Evolutionary conservation across 1,140 invertebrate genomes (phyloP).

Genomic region (Micrasema longulum): DNA sequence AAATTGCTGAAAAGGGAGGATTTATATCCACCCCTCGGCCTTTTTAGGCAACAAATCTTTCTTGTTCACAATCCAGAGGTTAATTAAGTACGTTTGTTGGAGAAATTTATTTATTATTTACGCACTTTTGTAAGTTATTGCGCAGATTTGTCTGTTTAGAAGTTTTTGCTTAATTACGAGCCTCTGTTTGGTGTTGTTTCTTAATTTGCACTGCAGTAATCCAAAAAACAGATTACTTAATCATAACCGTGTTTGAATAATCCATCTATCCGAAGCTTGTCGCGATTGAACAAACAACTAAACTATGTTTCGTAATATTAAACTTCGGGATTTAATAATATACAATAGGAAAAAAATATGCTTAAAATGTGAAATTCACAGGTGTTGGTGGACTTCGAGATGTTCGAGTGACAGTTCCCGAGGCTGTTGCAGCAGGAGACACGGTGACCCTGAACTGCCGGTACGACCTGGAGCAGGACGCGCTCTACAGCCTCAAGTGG

Average conservation of each 20-base stretch:
- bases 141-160: constrained; percentile 26
- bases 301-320: too few relatives aligned
- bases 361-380: background rate
- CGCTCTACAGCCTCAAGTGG: constrained; percentile 86
- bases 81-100: constrained; percentile 37
- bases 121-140: constrained; percentile 23
- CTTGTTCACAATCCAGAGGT: constrained; percentile 30
- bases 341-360: too few relatives aligned
- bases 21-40: constrained; percentile 24
- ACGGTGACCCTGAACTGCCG: constrained; percentile 77
- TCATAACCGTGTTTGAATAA: too few relatives aligned
- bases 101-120: constrained; percentile 31
- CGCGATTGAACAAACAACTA: too few relatives aligned
- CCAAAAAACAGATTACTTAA: too few relatives aligned
- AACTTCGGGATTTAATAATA: too few relatives aligned
- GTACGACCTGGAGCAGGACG: constrained; percentile 77
- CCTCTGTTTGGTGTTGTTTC: constrained; percentile 4
- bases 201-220: background rate
- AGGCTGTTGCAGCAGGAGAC: constrained; percentile 75
- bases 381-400: constrained; percentile 60
- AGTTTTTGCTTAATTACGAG: constrained; percentile 8
- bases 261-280: too few relatives aligned
- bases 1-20: constrained; percentile 28
- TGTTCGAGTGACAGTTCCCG: constrained; percentile 70
- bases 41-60: constrained; percentile 38